Percentiles rank a stretch among this genome's conserved stretches.
Evolutionary conservation across 2,113 vertebrate species (phyloP).

Genomic region (Hypocryptadius cinnamomeus): DNA sequence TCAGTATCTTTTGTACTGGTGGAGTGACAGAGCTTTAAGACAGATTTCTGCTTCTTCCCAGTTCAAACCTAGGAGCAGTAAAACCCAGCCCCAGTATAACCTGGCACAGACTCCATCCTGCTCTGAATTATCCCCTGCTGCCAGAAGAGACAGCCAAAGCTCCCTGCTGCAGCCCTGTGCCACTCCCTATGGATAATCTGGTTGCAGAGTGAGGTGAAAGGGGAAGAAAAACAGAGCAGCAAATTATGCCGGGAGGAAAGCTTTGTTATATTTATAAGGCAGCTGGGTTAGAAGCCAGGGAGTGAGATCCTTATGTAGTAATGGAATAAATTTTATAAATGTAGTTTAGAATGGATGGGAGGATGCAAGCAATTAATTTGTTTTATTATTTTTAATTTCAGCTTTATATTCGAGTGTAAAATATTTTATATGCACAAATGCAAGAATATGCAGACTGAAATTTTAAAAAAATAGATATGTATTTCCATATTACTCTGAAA

Average conservation of each 20-base stretch:
- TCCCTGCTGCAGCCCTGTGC: background rate
- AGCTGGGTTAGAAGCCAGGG: background rate
- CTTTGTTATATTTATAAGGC: background rate
- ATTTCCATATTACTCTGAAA: background rate
- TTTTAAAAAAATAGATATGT: background rate
- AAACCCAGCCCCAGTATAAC: background rate
- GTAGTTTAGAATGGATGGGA: background rate
- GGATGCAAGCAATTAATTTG: background rate
- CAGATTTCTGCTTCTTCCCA: background rate
- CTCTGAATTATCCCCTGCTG: background rate
- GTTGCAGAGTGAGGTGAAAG: background rate
- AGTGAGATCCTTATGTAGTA: background rate
- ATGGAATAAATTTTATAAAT: background rate
- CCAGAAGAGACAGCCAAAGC: background rate
- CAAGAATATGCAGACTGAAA: background rate
- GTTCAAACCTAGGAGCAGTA: background rate
- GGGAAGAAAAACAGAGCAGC: background rate
- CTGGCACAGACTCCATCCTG: background rate
- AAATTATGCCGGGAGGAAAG: background rate
- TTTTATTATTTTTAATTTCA: slow-evolving; percentile 11
- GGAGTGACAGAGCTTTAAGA: background rate
- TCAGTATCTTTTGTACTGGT: background rate
- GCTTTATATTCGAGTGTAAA: background rate
- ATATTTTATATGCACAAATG: background rate
- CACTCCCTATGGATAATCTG: background rate